Conservation (phyloP, 2,113 vertebrate species). For the Sander lucioperca region DNA sequence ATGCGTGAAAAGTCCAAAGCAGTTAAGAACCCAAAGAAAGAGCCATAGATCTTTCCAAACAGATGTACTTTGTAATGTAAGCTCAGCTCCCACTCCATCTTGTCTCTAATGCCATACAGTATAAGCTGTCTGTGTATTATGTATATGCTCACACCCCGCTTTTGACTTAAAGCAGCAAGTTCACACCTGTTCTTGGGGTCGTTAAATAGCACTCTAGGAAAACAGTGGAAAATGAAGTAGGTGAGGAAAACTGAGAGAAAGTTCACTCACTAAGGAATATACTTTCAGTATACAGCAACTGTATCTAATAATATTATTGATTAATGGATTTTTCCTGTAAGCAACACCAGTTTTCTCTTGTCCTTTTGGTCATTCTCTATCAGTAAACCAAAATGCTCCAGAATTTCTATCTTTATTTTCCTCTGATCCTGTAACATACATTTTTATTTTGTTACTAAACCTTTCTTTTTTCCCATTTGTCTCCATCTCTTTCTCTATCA, state of each 20-base stretch:
- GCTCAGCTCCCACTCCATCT: neutral
- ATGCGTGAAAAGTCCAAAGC: neutral
- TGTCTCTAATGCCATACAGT: neutral
- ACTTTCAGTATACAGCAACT: neutral
- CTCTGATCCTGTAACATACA: slow-evolving; percentile 36
- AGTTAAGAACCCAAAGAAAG: neutral
- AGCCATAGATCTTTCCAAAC: neutral
- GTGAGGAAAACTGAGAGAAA: slow-evolving; percentile 4
- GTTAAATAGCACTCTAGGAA: slow-evolving; percentile 3
- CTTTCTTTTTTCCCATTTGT: slow-evolving; percentile 38
- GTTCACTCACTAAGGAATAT: neutral
- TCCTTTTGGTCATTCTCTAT: neutral
- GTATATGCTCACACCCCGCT: neutral
- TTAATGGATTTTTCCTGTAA: neutral
- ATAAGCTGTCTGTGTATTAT: slow-evolving; percentile 3
- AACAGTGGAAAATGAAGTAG: slow-evolving; percentile 10
- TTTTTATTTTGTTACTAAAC: slow-evolving; percentile 48
- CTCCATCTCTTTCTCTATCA: slow-evolving; percentile 3
- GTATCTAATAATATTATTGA: neutral
- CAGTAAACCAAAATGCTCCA: neutral
- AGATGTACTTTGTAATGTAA: neutral
- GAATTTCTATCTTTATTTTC: neutral
- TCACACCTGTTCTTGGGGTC: slow-evolving; percentile 3
- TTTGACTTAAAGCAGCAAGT: slow-evolving; percentile 23
- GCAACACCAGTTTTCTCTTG: neutral